phyloP scores from a whole-genome alignment of 1,140 invertebrate species.

The Pseudomyrmex sp. region DNA sequence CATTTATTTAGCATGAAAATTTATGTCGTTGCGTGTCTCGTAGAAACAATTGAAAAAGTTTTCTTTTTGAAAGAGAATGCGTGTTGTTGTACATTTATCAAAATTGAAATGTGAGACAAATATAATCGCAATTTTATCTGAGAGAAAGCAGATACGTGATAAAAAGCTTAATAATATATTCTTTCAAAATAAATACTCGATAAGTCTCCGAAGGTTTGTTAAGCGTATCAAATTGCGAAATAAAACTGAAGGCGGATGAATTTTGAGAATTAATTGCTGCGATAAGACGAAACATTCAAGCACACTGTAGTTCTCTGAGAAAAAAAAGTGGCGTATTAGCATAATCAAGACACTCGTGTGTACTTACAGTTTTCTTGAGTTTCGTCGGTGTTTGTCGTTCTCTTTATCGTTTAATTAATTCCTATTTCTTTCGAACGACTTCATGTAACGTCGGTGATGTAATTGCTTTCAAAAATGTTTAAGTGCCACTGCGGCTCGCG shows the following conservation, averaged over 20 bases:
- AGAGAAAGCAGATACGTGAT: no score
- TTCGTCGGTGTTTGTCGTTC: conserved; percentile 9
- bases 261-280: conserved; percentile 11
- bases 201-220: background rate
- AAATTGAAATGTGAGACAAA: background rate
- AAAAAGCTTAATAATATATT: conserved; percentile 20
- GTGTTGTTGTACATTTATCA: background rate
- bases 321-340: conserved; percentile 3
- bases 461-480: conserved; percentile 49
- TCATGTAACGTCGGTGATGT: background rate
- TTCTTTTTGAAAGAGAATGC: background rate
- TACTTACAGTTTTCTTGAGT: conserved; percentile 12
- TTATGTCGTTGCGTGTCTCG: no score
- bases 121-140: background rate
- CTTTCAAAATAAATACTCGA: background rate
- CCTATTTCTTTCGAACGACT: conserved; percentile 1
- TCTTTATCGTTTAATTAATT: conserved; percentile 6
- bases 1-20: no score
- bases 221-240: conserved; percentile 5
- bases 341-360: background rate
- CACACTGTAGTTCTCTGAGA: background rate
- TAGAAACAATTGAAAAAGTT: background rate
- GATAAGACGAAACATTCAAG: conserved; percentile 3
- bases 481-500: background rate
- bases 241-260: background rate